A percentile compares a stretch with the other conserved stretches of the same genome.
Evolutionary conservation across 2,888 invertebrate species (phyloP).

Genomic region (Acrocera orbiculus): DNA sequence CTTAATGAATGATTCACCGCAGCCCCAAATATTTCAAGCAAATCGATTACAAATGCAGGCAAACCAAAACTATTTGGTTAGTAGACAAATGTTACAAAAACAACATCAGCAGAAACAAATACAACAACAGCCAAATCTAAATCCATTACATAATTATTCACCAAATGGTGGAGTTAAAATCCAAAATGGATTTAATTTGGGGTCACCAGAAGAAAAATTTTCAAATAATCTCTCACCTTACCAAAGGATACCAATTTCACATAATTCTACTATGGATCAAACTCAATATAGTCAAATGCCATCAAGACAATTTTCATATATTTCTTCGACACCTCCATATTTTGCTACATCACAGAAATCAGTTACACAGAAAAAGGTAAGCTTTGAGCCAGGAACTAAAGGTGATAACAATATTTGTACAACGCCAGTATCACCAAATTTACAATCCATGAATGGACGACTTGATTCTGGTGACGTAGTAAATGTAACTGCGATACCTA

Average conservation of each 20-base stretch:
- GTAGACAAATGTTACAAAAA: conserved; percentile 17
- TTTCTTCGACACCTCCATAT: too few relatives aligned
- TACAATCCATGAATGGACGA: too few relatives aligned
- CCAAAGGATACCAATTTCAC: conserved; percentile 43
- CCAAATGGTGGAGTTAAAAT: conserved; percentile 9
- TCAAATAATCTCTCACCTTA: conserved; percentile 32
- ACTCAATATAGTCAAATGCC: conserved; percentile 22
- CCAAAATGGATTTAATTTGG: conserved; percentile 12
- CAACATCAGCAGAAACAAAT: conserved; percentile 16
- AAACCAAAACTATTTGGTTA: conserved; percentile 19
- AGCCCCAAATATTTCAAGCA: conserved; percentile 5
- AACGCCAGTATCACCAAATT: conserved; percentile 8
- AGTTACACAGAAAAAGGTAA: conserved; percentile 46
- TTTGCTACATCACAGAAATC: conserved; percentile 46
- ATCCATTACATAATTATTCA: conserved; percentile 10
- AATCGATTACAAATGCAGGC: conserved; percentile 12
- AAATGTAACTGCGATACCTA: conserved; percentile 29
- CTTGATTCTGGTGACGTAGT: conserved; percentile 12
- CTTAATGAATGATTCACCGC: conserved; percentile 10
- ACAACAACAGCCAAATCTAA: conserved; percentile 11
- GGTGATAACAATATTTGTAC: too few relatives aligned
- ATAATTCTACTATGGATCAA: conserved; percentile 30
- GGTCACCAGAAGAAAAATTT: conserved; percentile 7
- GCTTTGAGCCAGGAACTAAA: conserved; percentile 56
- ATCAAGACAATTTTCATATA: too few relatives aligned